Evolutionary conservation across 2,113 vertebrate species (phyloP).

Genomic region (Cygnus buccinator): DNA sequence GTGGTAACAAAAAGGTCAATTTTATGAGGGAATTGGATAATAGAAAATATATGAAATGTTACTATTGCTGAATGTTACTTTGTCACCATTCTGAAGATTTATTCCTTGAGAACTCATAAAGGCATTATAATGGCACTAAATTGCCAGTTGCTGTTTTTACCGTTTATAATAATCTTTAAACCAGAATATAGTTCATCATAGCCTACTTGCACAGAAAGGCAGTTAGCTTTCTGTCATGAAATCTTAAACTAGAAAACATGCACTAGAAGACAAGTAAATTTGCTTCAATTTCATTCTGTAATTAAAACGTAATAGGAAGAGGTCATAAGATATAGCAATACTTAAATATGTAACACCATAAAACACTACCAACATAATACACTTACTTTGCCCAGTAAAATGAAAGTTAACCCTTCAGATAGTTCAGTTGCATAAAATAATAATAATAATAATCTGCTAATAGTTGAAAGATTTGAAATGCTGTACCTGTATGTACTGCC

Average conservation of each 20-base stretch:
- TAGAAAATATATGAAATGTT: not conserved
- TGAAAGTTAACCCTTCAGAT: not conserved
- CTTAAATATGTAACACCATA: not conserved
- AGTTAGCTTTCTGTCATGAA: not conserved
- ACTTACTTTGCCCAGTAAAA: not conserved
- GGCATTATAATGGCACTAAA: not conserved
- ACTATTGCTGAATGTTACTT: not conserved
- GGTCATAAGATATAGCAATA: not conserved
- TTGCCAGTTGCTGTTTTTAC: not conserved
- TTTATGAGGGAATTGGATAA: not conserved
- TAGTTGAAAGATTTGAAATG: not conserved
- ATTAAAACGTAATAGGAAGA: not conserved
- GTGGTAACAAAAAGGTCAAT: not conserved
- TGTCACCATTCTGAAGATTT: not conserved
- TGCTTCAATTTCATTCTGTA: not conserved
- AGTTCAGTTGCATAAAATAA: not conserved
- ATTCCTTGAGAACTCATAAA: not conserved
- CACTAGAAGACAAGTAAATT: not conserved
- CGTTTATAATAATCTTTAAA: not conserved
- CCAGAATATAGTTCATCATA: not conserved
- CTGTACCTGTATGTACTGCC: not conserved
- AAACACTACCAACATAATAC: not conserved
- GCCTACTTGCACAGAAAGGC: not conserved
- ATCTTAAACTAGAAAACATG: not conserved
- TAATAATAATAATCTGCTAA: not conserved